Evolutionary conservation across 2,797 vertebrate species (phyloP), one percentile per base, ranked within the genome.

Genomic region (Neosilurus hyrtlii): DNA sequence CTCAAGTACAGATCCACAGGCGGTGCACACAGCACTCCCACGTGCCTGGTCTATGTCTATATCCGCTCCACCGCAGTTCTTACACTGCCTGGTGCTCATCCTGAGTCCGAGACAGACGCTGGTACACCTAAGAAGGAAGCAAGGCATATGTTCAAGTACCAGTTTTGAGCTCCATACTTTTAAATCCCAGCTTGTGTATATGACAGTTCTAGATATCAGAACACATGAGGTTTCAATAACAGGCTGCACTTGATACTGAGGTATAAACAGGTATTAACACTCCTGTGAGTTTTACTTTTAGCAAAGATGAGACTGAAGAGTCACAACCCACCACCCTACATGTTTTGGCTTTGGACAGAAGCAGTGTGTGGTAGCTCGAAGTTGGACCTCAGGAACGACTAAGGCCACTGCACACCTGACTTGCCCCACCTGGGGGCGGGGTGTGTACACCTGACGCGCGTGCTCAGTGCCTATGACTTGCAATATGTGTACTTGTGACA

Each of bases 1-100:
- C 92, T 99, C 97, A 59, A 99, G 93, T 86, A 99, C 97, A 0
- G 97, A 97, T 2, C 97, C 97, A 86, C 97, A 99, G 88, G 92
- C 90, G 3, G 96, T 99, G 79, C 97, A 99, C 83, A 99, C 97
- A 0, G 97, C 97, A 59, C 96, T 97, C 9, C 97, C 97, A 9
- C 97, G 95, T 49, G 97, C 96, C 86, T 96, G 94, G 88, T 98
- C 97, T 72, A 97, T 92, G 65, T 99, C 97, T 26, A 99, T 97
- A 65, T 99, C 97, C 0, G 93, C 92, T 84, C 97, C 94, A 52
- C 97, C 97, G 83, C 97, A 99, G 52, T 89, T 94, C 87, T 92
- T 93, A 90, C 97, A 99, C 81, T 94, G 91, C 82, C 96, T 94
- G 84, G 95, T 92, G 89, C 94, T 96, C 96, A 98, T 97, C 88